phyloP scores from a whole-genome alignment of 2,888 invertebrate species.

The Dasypolia templi region DNA sequence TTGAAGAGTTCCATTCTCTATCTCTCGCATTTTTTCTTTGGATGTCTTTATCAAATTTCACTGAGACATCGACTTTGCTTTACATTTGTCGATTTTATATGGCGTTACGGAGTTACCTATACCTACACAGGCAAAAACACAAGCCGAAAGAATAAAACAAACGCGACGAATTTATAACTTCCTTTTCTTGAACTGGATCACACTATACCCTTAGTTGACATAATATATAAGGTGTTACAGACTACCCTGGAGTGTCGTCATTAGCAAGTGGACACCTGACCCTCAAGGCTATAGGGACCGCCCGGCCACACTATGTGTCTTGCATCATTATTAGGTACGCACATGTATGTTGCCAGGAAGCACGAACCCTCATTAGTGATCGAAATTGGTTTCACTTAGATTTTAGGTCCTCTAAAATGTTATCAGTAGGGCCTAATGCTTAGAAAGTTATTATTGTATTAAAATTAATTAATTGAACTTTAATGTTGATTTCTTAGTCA shows the following conservation, averaged over 20 bases:
- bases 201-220: background rate
- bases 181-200: background rate
- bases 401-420: background rate
- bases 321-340: background rate
- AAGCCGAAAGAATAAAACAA: background rate
- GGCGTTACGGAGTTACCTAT: background rate
- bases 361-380: constrained; percentile 11
- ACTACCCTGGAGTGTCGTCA: background rate
- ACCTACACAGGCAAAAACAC: background rate
- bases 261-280: constrained; percentile 37
- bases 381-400: background rate
- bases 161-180: background rate
- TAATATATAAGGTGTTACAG: background rate
- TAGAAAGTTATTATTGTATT: background rate
- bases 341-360: background rate
- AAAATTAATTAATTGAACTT: background rate
- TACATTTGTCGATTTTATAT: background rate
- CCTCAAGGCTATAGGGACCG: background rate
- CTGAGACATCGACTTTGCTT: background rate
- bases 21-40: background rate
- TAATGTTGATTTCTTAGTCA: background rate
- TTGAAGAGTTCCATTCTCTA: background rate
- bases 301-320: background rate
- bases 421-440: background rate
- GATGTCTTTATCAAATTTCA: background rate